Conservation (phyloP, 2,888 invertebrate species). For the Philhelius pedissequus region DNA sequence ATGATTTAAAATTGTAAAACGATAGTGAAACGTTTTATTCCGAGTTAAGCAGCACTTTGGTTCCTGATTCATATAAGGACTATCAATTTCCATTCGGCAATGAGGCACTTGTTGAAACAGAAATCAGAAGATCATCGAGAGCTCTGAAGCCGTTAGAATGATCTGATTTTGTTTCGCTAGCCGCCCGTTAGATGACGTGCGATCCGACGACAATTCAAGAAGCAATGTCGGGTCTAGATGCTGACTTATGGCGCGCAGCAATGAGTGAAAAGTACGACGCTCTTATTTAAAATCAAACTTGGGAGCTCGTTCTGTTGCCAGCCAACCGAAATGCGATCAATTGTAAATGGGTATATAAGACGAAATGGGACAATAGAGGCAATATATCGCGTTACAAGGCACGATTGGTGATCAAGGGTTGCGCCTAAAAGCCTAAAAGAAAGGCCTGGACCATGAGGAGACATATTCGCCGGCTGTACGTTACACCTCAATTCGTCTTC, state of each 20-base stretch:
- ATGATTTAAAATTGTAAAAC: too few relatives aligned
- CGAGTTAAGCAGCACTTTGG: too few relatives aligned
- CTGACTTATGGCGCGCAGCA: too few relatives aligned
- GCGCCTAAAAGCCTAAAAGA: neutral
- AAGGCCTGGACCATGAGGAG: neutral
- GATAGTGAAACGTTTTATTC: too few relatives aligned
- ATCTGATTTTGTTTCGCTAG: neutral
- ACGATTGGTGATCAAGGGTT: constrained; percentile 12
- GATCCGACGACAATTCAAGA: neutral
- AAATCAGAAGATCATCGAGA: constrained; percentile 7
- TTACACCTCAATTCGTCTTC: too few relatives aligned
- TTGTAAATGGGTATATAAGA: constrained; percentile 32
- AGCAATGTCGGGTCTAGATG: neutral
- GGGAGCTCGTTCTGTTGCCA: neutral
- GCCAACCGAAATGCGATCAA: too few relatives aligned
- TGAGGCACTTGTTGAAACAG: too few relatives aligned
- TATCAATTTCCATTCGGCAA: too few relatives aligned
- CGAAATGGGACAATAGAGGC: neutral
- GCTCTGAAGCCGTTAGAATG: neutral
- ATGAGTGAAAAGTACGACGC: neutral
- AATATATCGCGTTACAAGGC: neutral
- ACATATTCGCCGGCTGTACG: too few relatives aligned
- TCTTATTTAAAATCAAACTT: too few relatives aligned
- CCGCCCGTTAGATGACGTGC: too few relatives aligned
- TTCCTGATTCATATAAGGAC: too few relatives aligned